phyloP scores from a whole-genome alignment of 2,113 vertebrate genomes.

The Motacilla tschutschensis region DNA sequence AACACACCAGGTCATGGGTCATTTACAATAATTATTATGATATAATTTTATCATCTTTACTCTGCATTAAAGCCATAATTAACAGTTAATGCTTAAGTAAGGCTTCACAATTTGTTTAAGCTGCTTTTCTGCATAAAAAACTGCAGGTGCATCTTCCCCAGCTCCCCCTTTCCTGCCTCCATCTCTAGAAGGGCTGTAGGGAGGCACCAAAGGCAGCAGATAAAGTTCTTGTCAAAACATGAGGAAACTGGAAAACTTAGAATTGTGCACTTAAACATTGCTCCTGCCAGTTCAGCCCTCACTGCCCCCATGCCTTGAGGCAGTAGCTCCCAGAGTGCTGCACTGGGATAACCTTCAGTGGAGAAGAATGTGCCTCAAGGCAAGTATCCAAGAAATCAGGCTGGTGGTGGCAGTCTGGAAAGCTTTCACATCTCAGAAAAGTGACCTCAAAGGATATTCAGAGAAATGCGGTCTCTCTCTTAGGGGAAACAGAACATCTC shows the following conservation, averaged over 20 bases:
- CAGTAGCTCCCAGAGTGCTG: not conserved
- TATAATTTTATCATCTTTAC: not conserved
- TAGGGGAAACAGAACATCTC: not conserved
- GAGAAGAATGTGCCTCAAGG: not conserved
- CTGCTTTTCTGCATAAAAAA: not conserved
- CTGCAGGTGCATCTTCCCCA: not conserved
- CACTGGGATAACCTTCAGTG: not conserved
- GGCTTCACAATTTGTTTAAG: not conserved
- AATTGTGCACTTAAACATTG: accelerated
- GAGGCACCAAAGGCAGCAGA: not conserved
- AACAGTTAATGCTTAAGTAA: constrained; percentile 10
- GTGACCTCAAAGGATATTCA: not conserved
- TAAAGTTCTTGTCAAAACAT: accelerated
- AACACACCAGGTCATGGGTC: not conserved
- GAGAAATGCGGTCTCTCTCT: not conserved
- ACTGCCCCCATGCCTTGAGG: not conserved
- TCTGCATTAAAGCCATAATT: constrained; percentile 1
- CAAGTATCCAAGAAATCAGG: not conserved
- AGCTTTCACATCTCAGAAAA: not conserved
- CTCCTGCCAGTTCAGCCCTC: not conserved
- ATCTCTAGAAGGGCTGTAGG: not conserved
- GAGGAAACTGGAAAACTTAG: not conserved
- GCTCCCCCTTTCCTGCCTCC: not conserved
- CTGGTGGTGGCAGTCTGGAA: not conserved
- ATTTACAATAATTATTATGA: not conserved